Conservation (phyloP, 1,140 invertebrate genomes). For the Chlorops oryzae region DNA sequence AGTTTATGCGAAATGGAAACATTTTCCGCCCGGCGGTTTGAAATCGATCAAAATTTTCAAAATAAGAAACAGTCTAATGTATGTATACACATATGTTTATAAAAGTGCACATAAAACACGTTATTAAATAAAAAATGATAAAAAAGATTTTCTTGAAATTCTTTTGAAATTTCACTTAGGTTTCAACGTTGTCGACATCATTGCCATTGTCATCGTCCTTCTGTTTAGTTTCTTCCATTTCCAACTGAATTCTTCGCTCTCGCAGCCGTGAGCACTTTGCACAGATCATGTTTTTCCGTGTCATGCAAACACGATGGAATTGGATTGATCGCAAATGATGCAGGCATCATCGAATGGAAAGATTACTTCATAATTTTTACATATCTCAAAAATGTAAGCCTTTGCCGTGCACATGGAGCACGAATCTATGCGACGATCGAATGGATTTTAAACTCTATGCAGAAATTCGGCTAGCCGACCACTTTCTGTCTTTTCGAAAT, state of each 20-base stretch:
- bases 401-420: conserved; percentile 34
- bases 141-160: too few species aligned
- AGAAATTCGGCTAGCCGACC: conserved; percentile 33
- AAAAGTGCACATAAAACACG: too few species aligned
- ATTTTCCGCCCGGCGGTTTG: too few species aligned
- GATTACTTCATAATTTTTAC: conserved; percentile 74
- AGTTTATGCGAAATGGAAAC: too few species aligned
- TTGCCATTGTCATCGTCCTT: conserved; percentile 11
- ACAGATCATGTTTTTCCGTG: conserved; percentile 63
- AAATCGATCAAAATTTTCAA: too few species aligned
- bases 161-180: too few species aligned
- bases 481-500: conserved; percentile 34
- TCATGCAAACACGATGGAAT: conserved; percentile 72
- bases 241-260: conserved; percentile 40
- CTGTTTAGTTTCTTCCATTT: conserved; percentile 15
- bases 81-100: too few species aligned
- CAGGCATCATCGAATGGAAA: conserved; percentile 80
- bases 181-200: conserved; percentile 14
- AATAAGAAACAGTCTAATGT: too few species aligned
- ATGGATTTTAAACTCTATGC: conserved; percentile 29
- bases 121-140: too few species aligned
- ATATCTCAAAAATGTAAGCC: conserved; percentile 71
- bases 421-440: conserved; percentile 30
- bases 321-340: conserved; percentile 67
- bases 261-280: conserved; percentile 64